Evolutionary conservation across 2,113 vertebrate genomes (phyloP).

Genomic region (Clupea harengus): DNA sequence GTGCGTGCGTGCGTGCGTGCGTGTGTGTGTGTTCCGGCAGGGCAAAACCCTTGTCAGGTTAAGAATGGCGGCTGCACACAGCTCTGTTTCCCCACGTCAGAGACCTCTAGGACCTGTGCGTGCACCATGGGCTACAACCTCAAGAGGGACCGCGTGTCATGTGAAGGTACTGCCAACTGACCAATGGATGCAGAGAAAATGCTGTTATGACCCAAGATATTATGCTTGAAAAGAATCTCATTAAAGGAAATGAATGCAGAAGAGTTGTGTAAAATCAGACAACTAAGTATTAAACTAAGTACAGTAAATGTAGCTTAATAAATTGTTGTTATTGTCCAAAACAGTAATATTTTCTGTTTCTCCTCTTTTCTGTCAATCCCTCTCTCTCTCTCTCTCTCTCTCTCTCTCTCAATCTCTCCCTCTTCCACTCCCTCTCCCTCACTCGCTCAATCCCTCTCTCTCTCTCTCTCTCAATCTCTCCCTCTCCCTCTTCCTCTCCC

Average conservation of each 20-base stretch:
- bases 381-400: background rate
- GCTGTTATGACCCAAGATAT: background rate
- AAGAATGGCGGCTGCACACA: constrained; percentile 87
- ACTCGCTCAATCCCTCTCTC: background rate
- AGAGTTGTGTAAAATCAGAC: background rate
- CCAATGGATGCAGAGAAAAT: background rate
- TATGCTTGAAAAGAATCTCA: background rate
- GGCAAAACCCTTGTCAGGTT: constrained; percentile 79
- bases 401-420: background rate
- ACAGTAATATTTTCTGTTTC: background rate
- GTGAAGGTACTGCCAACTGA: constrained; percentile 70
- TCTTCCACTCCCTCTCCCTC: no score
- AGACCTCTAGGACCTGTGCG: constrained; percentile 76
- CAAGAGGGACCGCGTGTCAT: constrained; percentile 77
- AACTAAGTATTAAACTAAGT: background rate
- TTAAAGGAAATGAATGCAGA: background rate
- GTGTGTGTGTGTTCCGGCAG: constrained; percentile 51
- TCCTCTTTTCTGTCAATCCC: background rate
- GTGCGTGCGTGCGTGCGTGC: background rate
- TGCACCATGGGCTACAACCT: constrained; percentile 85
- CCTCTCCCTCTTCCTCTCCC: no score
- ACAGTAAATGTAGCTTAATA: no score
- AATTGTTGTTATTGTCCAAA: no score
- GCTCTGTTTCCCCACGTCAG: constrained; percentile 83
- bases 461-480: background rate